A percentile compares a stretch with the other conserved stretches of the same genome.
Evolutionary conservation across 53 echinoderm and acorn worm genomes (phyloP).

Genomic region (Pentamera pediparva): DNA sequence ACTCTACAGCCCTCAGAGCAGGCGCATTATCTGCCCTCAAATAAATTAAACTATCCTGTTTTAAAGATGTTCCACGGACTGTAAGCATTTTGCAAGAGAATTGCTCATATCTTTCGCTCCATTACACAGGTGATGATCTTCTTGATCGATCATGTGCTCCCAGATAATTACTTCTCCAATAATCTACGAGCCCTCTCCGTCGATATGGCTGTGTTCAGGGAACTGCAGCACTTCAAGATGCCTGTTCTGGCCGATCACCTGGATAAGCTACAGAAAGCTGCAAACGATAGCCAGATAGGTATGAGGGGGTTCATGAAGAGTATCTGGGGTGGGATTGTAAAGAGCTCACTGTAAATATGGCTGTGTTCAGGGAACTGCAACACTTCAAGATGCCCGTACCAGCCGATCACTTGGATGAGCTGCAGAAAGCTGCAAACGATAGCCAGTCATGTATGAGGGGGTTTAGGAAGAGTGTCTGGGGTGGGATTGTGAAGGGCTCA

Average conservation of each 20-base stretch:
- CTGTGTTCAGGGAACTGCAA: constrained; percentile 92
- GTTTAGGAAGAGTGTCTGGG: background rate
- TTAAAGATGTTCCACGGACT: too few species aligned
- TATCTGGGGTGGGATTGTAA: too few species aligned
- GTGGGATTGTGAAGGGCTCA: too few species aligned
- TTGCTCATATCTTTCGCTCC: background rate
- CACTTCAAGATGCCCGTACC: constrained; percentile 96
- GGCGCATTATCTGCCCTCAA: too few species aligned
- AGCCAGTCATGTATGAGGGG: constrained; percentile 53
- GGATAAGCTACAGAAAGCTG: constrained; percentile 89
- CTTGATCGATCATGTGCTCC: constrained; percentile 96
- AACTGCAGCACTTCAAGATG: constrained; percentile 91
- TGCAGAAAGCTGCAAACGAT: constrained; percentile 92
- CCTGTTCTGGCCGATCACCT: constrained; percentile 90
- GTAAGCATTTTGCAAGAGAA: too few species aligned
- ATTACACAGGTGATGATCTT: constrained; percentile 93
- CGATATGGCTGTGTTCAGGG: constrained; percentile 98
- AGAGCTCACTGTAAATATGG: constrained; percentile 97
- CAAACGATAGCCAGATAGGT: constrained; percentile 79
- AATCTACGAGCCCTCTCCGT: constrained; percentile 95
- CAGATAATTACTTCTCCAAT: constrained; percentile 98
- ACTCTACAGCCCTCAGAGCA: too few species aligned
- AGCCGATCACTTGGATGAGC: constrained; percentile 84
- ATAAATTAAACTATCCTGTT: too few species aligned
- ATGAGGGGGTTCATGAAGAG: background rate